Base-by-base conservation (phyloP, 2,888 invertebrate species). In the Brachycybe producta region DNA sequence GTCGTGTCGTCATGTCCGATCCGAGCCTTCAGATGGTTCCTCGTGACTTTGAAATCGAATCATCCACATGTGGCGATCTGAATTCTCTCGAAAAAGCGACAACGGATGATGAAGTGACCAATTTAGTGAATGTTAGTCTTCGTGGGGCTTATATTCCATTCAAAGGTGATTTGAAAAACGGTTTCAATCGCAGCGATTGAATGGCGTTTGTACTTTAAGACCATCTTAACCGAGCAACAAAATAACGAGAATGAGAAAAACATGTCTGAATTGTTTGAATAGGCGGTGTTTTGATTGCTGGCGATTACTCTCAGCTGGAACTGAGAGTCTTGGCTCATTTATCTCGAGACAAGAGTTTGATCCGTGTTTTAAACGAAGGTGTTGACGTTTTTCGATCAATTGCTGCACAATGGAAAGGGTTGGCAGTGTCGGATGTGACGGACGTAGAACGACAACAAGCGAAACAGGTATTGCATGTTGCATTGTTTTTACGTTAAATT, bases 241-340 rank as follows among this genome's bases (percentile, higher is more conserved):
- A 38, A 38, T 13, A 38, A 38, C 8, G 15, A 38, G 21, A 28
- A 32, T 7, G 23, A 17, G 24, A 46, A 23, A 34, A 35, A n/a
- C 5, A 19, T 26, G 26, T 26, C 8, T 52, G n/a, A 36, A 32
- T 19, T 19, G 19, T 15, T 13, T 38, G 49, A 4, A 15, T 56
- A 65, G 73, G 69, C 49, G 65, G 66, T 36, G 67, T 82, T 40
- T 70, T 97, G 49, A 67, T 98, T 40, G 83, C 94, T 0, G 92
- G 92, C 0, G 97, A 98, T 71, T 98, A 91, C 70, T 90, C 90
- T 60, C 98, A 98, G 68, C 66, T 98, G 54, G 98, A 98, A 70
- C 75, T 98, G 66, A 74, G 98, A 58, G 78, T 98, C 52, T 70
- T 98, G 59, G 86, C 95, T 17, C 92, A 95, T 69, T 76, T 94